A percentile compares a stretch with the other conserved stretches of the same genome.
These are phyloP conservation scores for Nanger granti DNA, from an alignment of 2,113 vertebrate genomes.

Conservation along the genomic window DNA sequence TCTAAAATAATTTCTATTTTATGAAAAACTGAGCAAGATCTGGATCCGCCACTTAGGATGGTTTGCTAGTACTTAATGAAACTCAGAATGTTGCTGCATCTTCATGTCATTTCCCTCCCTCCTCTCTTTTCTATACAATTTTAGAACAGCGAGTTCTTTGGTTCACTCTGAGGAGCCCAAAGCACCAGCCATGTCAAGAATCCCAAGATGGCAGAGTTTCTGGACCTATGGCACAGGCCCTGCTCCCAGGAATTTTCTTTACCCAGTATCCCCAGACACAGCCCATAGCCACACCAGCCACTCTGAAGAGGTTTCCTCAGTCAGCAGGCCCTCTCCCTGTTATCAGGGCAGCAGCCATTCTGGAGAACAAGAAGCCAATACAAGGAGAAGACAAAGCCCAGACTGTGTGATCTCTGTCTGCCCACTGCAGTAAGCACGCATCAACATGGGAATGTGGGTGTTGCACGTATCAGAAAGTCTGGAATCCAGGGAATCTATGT, in stretches of 20 bases:
- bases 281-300: not conserved
- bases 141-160: not conserved
- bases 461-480: slow-evolving; percentile 50
- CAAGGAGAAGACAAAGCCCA: not conserved
- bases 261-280: not conserved
- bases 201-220: not conserved
- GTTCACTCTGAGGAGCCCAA: not conserved
- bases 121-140: not conserved
- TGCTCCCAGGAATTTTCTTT: slow-evolving; percentile 25
- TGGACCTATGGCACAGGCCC: not conserved
- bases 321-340: not conserved
- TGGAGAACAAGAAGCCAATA: not conserved
- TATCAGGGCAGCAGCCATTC: not conserved
- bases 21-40: not conserved
- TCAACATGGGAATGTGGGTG: not conserved
- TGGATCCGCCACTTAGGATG: not conserved
- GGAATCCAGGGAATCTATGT: slow-evolving; percentile 39
- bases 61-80: not conserved
- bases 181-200: not conserved
- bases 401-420: slow-evolving; percentile 40
- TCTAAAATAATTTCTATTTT: not conserved
- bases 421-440: not conserved
- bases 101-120: not conserved
- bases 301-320: not conserved
- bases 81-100: not conserved